A percentile compares a stretch with the other conserved stretches of the same genome.
These are phyloP conservation scores for Blastobasis lacticolella DNA, from an alignment of 2,888 invertebrate genomes.

Conservation along the genomic window DNA sequence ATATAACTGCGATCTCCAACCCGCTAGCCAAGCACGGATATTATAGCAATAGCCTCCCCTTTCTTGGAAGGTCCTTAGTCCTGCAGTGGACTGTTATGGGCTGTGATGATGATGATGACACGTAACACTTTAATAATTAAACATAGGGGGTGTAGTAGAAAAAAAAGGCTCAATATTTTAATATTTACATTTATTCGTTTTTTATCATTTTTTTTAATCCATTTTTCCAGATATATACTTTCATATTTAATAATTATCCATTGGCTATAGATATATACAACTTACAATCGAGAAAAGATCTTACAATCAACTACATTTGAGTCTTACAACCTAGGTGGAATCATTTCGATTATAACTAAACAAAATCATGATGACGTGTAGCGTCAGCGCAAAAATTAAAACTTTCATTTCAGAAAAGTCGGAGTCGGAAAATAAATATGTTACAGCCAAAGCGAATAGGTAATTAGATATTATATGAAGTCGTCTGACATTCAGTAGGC, in stretches of 20 bases:
- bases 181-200: constrained; percentile 56
- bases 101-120: too few relatives aligned
- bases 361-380: not conserved
- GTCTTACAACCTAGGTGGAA: constrained; percentile 68
- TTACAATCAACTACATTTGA: constrained; percentile 57
- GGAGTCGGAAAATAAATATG: too few relatives aligned
- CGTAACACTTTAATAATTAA: too few relatives aligned
- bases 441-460: too few relatives aligned
- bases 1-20: too few relatives aligned
- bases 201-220: constrained; percentile 35
- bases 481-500: too few relatives aligned
- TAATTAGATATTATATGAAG: too few relatives aligned
- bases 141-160: not conserved
- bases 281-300: constrained; percentile 53
- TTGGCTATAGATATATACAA: constrained; percentile 63
- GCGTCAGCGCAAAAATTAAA: not conserved
- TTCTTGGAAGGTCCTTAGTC: too few relatives aligned
- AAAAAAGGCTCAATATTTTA: constrained; percentile 30
- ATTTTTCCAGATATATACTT: constrained; percentile 53
- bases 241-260: constrained; percentile 56
- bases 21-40: too few relatives aligned
- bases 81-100: too few relatives aligned
- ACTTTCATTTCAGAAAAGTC: not conserved
- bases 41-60: too few relatives aligned
- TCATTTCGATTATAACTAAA: constrained; percentile 33